A percentile compares a stretch with the other conserved stretches of the same genome.
Conservation (phyloP, 2,888 invertebrate species). For the Xanthorhoe spadicearia region DNA sequence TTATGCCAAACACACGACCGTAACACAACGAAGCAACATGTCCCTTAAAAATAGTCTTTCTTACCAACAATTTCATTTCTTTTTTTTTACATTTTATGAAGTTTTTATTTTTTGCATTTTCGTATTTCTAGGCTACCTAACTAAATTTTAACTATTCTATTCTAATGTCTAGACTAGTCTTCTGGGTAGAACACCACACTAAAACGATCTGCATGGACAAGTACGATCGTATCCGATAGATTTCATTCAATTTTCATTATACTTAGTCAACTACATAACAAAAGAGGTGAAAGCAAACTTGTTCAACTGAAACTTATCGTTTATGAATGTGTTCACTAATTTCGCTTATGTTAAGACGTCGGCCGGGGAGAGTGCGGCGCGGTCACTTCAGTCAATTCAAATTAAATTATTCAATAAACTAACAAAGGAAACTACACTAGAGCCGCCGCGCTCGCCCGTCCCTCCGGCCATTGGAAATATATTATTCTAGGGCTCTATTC, state of each 20-base stretch:
- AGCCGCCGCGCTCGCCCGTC: conserved; percentile 62
- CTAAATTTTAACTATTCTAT: conserved; percentile 85
- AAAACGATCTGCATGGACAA: conserved; percentile 85
- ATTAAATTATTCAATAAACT: conserved; percentile 84
- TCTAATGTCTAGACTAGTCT: conserved; percentile 85
- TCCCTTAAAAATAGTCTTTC: conserved; percentile 87
- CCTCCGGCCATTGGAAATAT: conserved; percentile 62
- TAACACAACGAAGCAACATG: conserved; percentile 85
- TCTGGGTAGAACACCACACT: conserved; percentile 84
- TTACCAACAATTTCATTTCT: conserved; percentile 86
- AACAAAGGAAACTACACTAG: conserved; percentile 83
- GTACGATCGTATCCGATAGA: conserved; percentile 78
- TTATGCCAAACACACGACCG: conserved; percentile 82
- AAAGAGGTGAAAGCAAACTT: conserved; percentile 84
- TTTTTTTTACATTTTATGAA: conserved; percentile 85
- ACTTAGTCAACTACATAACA: conserved; percentile 84
- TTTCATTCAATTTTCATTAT: conserved; percentile 80
- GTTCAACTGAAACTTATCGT: conserved; percentile 80
- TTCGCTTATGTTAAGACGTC: conserved; percentile 58
- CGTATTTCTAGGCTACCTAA: conserved; percentile 85
- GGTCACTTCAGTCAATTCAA: conserved; percentile 81
- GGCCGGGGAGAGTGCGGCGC: conserved; percentile 55
- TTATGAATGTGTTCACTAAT: conserved; percentile 77
- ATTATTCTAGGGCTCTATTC: conserved; percentile 78
- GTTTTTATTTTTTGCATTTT: conserved; percentile 85